Evolutionary conservation across 2,113 vertebrate species (phyloP).

Genomic region (Neomonachus schauinslandi): DNA sequence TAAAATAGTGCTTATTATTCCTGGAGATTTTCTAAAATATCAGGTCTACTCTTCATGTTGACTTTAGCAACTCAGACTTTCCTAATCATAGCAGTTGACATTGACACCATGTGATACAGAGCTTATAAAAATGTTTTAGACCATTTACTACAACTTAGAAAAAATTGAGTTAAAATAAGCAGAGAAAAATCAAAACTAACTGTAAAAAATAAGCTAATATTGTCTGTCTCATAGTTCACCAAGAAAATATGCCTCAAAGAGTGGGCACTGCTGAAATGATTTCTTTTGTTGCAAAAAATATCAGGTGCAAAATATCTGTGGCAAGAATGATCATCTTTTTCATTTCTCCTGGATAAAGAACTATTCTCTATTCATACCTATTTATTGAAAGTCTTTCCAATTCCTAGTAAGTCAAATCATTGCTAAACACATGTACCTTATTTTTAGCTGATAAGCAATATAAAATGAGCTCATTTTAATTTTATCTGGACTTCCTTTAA

Average conservation of each 20-base stretch:
- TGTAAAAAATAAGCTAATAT: neutral
- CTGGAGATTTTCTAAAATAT: neutral
- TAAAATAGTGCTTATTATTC: neutral
- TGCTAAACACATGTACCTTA: neutral
- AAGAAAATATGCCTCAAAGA: neutral
- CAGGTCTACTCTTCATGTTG: neutral
- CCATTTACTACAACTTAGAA: neutral
- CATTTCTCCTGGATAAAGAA: neutral
- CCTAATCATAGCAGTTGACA: neutral
- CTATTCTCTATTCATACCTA: neutral
- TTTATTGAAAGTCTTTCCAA: neutral
- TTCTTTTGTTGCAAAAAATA: neutral
- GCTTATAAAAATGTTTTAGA: neutral
- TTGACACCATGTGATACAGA: neutral
- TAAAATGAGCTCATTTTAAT: neutral
- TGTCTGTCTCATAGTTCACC: neutral
- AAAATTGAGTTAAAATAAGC: neutral
- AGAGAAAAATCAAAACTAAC: neutral
- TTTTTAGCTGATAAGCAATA: neutral
- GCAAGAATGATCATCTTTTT: neutral
- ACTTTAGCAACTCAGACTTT: neutral
- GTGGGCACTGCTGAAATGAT: neutral
- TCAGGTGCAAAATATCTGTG: neutral
- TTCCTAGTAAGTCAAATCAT: conserved; percentile 10
- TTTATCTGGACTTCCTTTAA: neutral